These are phyloP conservation scores for Megaptera novaeangliae DNA, from an alignment of 2,113 vertebrate species.

Conservation along the genomic window DNA sequence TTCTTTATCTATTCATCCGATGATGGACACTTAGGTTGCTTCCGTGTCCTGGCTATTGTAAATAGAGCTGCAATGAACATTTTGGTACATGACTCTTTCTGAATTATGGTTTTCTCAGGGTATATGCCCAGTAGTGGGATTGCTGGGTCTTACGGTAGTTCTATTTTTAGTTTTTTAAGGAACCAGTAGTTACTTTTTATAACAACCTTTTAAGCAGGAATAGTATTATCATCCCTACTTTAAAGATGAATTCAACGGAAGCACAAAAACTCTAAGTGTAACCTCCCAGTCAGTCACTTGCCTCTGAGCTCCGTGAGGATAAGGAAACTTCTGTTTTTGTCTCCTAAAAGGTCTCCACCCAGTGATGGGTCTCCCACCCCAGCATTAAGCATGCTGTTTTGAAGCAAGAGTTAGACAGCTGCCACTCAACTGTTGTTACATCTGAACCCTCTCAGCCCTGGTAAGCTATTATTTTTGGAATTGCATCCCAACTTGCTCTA, in stretches of 20 bases:
- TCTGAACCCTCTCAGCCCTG: not conserved
- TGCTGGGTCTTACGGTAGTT: too few relatives aligned
- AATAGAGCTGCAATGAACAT: too few relatives aligned
- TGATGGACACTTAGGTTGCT: too few relatives aligned
- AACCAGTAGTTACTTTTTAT: too few relatives aligned
- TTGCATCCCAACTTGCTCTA: not conserved
- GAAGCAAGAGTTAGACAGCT: not conserved
- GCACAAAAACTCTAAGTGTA: not conserved
- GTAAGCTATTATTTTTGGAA: not conserved
- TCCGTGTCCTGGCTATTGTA: too few relatives aligned
- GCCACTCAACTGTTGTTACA: not conserved
- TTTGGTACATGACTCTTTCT: too few relatives aligned
- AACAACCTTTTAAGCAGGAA: too few relatives aligned
- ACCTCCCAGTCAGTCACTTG: not conserved
- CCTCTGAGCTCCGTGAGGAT: not conserved
- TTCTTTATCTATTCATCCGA: too few relatives aligned
- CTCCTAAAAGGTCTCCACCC: not conserved
- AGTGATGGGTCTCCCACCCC: not conserved
- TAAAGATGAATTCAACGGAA: constrained; percentile 8
- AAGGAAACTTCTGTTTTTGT: not conserved
- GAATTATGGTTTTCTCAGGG: too few relatives aligned
- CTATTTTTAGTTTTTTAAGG: too few relatives aligned
- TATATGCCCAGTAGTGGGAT: too few relatives aligned
- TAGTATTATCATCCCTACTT: not conserved
- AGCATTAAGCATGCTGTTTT: not conserved